Percentiles rank a stretch among this genome's conserved stretches.
phyloP scores from a whole-genome alignment of 1,140 invertebrate genomes.

The Antheraea mylitta region DNA sequence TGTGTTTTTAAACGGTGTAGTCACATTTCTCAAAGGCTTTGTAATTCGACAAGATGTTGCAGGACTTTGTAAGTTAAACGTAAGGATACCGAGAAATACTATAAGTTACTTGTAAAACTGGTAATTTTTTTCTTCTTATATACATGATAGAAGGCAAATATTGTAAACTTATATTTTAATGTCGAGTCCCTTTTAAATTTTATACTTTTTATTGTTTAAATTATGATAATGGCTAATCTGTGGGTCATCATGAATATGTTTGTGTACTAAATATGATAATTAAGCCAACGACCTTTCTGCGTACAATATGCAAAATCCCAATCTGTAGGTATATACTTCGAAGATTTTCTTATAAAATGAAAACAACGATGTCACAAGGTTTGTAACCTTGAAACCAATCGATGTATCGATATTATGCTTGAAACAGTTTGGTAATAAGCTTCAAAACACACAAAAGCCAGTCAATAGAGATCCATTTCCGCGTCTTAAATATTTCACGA shows the following conservation, averaged over 20 bases:
- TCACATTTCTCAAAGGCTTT: neutral
- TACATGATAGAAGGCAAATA: too few relatives aligned
- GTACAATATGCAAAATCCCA: too few relatives aligned
- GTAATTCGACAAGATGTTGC: neutral
- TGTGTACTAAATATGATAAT: too few relatives aligned
- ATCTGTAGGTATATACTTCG: too few relatives aligned
- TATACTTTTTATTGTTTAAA: too few relatives aligned
- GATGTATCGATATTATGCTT: neutral
- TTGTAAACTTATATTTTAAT: too few relatives aligned
- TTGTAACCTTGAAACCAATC: neutral
- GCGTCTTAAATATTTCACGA: constrained; percentile 2
- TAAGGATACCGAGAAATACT: neutral
- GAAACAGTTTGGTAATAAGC: neutral
- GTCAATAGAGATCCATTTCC: constrained; percentile 5
- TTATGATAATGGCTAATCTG: too few relatives aligned
- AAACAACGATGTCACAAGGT: neutral
- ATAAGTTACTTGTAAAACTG: neutral
- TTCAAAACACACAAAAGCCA: neutral
- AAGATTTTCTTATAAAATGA: too few relatives aligned
- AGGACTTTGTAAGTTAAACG: neutral
- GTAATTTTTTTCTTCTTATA: too few relatives aligned
- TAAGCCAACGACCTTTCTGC: too few relatives aligned
- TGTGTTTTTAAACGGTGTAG: neutral
- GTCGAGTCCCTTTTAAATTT: too few relatives aligned
- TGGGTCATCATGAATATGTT: too few relatives aligned